These are phyloP conservation scores for Murina feae DNA, from an alignment of 2,113 vertebrate genomes.

Conservation along the genomic window DNA sequence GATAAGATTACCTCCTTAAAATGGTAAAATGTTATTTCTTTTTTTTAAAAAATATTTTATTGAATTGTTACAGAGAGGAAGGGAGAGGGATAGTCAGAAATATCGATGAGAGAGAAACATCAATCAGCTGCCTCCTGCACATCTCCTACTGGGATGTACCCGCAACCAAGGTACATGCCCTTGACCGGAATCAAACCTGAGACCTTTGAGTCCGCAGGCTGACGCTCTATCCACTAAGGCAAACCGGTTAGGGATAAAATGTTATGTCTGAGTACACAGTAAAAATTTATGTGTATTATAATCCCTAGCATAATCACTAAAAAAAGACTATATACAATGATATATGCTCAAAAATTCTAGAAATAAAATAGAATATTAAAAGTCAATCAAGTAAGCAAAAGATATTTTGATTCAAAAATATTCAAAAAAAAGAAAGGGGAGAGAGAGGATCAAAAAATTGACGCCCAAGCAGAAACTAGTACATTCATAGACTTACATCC, in stretches of 20 bases:
- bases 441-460: not conserved
- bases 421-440: not conserved
- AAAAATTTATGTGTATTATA: not conserved
- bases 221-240: too few relatives aligned
- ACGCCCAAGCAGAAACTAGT: not conserved
- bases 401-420: too few relatives aligned
- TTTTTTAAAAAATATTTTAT: too few relatives aligned
- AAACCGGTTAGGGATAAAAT: too few relatives aligned
- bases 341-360: not conserved
- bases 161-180: too few relatives aligned
- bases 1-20: not conserved
- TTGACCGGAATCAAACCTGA: too few relatives aligned
- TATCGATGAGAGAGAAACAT: too few relatives aligned
- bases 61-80: too few relatives aligned
- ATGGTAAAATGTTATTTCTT: constrained; percentile 9
- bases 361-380: not conserved
- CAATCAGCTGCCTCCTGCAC: too few relatives aligned
- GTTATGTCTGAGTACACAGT: not conserved
- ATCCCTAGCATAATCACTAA: not conserved
- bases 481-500: not conserved
- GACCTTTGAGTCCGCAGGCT: too few relatives aligned
- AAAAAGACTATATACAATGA: not conserved
- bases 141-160: too few relatives aligned
- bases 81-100: too few relatives aligned
- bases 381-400: not conserved